Evolutionary conservation across 2,888 invertebrate species (phyloP).

Genomic region (Falcaria lacertinaria): DNA sequence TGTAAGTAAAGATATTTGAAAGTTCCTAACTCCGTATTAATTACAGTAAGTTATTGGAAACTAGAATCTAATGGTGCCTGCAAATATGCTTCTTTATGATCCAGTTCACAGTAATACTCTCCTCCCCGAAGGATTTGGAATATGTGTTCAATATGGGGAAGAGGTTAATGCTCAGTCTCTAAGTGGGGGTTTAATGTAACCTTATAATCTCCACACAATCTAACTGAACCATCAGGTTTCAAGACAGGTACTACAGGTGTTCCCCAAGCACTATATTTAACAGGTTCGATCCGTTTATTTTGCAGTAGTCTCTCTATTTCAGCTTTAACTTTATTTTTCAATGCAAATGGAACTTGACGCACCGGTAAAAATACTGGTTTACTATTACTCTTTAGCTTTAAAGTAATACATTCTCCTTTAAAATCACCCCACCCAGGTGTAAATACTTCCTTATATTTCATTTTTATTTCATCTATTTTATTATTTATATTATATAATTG

Average conservation of each 20-base stretch:
- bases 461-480: no score
- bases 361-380: slow-evolving; percentile 4
- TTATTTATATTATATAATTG: no score
- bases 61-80: not conserved
- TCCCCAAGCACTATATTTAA: slow-evolving; percentile 17
- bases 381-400: no score
- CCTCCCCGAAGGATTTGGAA: not conserved
- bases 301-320: no score
- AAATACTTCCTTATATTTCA: no score
- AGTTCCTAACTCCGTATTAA: slow-evolving; percentile 1
- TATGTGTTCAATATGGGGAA: slow-evolving; percentile 6
- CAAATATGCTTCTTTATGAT: no score
- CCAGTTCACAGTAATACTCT: slow-evolving; percentile 4
- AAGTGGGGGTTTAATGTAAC: slow-evolving; percentile 13
- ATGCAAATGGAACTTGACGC: slow-evolving; percentile 14
- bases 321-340: slow-evolving; percentile 9
- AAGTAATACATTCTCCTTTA: no score
- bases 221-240: slow-evolving; percentile 18
- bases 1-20: not conserved
- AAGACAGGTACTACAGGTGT: slow-evolving; percentile 21
- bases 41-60: not conserved
- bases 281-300: no score
- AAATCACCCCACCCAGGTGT: no score
- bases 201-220: slow-evolving; percentile 22
- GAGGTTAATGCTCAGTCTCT: slow-evolving; percentile 7